Base-by-base conservation (phyloP, 2,113 vertebrate species). In the Sisor rabdophorus region DNA sequence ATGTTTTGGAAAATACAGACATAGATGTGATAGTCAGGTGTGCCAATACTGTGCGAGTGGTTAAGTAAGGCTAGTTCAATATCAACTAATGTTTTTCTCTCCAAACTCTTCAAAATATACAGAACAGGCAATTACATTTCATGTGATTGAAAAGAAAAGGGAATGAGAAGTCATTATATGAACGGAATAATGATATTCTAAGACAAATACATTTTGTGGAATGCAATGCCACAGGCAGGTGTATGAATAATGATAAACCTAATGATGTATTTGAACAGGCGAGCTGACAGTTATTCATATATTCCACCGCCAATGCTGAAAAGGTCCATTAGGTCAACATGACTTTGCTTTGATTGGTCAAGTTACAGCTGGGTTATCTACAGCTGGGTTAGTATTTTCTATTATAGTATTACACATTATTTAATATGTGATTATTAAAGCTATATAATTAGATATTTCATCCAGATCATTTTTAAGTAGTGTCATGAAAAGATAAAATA, bases 211-310 rank as follows among this genome's bases (percentile, higher is more conserved):
- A 32, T 65, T 75, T 75, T 65, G 19, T 40, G 13, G 9, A 20
- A 19, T 11, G 32, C 53, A 17, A 12, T 28, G 22, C 36, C 22
- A 26, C 19, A 15, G 52, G 2, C 36, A 56, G 17, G 26, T 65
- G 17, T 76, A 44, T 65, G 52, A 75, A 67, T 26, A 65, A 55
- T 61, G 9, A 64, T 24, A n/a, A 58, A 58, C 36, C 19, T 44
- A 40, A 30, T 32, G 22, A 26, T 19, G 16, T n/a, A 48, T 28
- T 50, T 30, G 1, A 12, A 52, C 24, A 30, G 17, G 48, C 16
- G 1, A 17, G 20, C 36, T 68, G 44, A 26, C 12, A 28, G 26
- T 6, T 26, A 16, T 70, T 15, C 13, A 54, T 53, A 26, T 32
- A 8, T 6, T 1, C 4, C 20, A 53, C 17, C 8, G 53, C 15